Conservation (phyloP, 2,888 invertebrate genomes). For the Eristalis pertinax region DNA sequence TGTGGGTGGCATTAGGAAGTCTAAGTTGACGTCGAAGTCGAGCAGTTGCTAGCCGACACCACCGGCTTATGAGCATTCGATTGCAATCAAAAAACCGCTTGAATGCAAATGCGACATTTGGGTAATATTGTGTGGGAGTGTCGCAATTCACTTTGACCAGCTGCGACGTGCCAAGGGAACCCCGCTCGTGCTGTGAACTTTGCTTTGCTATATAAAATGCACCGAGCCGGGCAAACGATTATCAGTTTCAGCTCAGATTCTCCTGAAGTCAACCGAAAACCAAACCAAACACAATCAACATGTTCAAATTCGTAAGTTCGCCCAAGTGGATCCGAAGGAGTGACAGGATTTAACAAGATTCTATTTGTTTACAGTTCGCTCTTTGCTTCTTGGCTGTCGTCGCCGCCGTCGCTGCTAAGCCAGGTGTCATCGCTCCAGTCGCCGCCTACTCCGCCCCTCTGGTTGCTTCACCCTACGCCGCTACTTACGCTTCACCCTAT, state of each 20-base stretch:
- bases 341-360: background rate
- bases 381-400: slow-evolving; percentile 76
- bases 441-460: slow-evolving; percentile 74
- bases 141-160: background rate
- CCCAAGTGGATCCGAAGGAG: background rate
- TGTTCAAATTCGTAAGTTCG: slow-evolving; percentile 64
- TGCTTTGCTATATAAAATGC: slow-evolving; percentile 34
- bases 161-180: slow-evolving; percentile 45
- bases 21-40: slow-evolving; percentile 9
- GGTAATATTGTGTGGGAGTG: background rate
- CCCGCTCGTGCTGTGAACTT: background rate
- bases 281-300: slow-evolving; percentile 20
- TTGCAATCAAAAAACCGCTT: slow-evolving; percentile 34
- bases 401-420: slow-evolving; percentile 76
- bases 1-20: slow-evolving; percentile 38
- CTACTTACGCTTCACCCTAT: slow-evolving; percentile 71
- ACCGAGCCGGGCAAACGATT: background rate
- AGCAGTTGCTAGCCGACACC: background rate
- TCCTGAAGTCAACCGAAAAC: slow-evolving; percentile 21
- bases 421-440: slow-evolving; percentile 75
- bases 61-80: slow-evolving; percentile 4
- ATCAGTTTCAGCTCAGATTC: slow-evolving; percentile 53
- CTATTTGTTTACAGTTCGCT: slow-evolving; percentile 51
- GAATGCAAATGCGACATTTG: slow-evolving; percentile 23
- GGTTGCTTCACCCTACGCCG: slow-evolving; percentile 70